These are phyloP conservation scores for Odontamblyopus lacepedii DNA, from an alignment of 2,797 vertebrate genomes.

Conservation along the genomic window DNA sequence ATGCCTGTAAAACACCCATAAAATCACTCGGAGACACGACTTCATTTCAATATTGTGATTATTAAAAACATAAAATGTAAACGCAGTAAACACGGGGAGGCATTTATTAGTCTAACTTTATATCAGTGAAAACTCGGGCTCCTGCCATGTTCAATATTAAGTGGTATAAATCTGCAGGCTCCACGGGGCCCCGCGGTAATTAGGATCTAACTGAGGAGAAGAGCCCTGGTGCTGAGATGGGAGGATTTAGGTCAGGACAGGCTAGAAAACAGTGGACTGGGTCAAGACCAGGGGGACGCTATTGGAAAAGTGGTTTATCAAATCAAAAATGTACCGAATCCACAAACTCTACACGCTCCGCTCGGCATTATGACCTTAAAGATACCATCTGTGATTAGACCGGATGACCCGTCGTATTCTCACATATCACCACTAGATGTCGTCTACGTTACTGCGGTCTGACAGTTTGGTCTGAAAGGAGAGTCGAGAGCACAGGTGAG, in stretches of 20 bases:
- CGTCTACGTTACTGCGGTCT: too few species aligned
- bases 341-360: too few species aligned
- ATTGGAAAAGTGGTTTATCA: slow-evolving; percentile 15
- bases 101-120: slow-evolving; percentile 27
- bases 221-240: slow-evolving; percentile 37
- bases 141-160: slow-evolving; percentile 51
- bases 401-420: too few species aligned
- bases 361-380: too few species aligned
- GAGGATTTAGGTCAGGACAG: slow-evolving; percentile 70
- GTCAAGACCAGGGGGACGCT: slow-evolving; percentile 60
- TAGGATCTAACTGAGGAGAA: slow-evolving; percentile 57
- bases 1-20: slow-evolving; percentile 24
- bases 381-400: too few species aligned
- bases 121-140: slow-evolving; percentile 30
- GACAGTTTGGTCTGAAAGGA: too few species aligned
- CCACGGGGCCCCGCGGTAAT: slow-evolving; percentile 61
- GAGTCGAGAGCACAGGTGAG: too few species aligned
- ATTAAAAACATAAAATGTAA: slow-evolving; percentile 40
- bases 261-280: slow-evolving; percentile 65
- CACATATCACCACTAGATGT: too few species aligned
- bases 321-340: background rate
- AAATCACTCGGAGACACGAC: slow-evolving; percentile 14
- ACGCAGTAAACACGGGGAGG: slow-evolving; percentile 10
- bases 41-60: slow-evolving; percentile 32
- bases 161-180: slow-evolving; percentile 64